A percentile compares a stretch with the other conserved stretches of the same genome.
phyloP scores from a whole-genome alignment of 2,888 invertebrate species.

The Diploptera punctata region DNA sequence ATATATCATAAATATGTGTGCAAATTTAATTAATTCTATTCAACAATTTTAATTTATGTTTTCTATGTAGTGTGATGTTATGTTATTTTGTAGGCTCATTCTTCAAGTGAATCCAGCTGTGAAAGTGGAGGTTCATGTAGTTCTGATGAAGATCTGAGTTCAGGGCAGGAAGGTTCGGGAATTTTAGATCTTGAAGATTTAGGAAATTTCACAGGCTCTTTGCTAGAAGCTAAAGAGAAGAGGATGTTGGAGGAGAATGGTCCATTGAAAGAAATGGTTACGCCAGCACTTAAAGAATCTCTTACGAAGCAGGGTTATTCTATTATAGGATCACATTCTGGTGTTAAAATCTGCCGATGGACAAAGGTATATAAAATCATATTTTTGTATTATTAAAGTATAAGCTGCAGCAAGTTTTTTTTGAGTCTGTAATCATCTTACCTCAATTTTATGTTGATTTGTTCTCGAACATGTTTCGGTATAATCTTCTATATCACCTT shows the following conservation, averaged over 20 bases:
- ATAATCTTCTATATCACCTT: no score
- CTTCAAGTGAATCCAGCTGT: constrained; percentile 20
- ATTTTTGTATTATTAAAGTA: no score
- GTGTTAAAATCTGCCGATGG: constrained; percentile 66
- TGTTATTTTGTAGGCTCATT: no score
- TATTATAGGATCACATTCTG: constrained; percentile 63
- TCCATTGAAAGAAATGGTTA: constrained; percentile 58
- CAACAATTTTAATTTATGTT: no score
- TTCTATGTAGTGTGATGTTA: no score
- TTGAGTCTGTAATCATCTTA: no score
- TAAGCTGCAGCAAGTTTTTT: no score
- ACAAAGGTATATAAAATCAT: constrained; percentile 58
- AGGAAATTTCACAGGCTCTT: constrained; percentile 26
- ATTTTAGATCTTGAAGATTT: constrained; percentile 40
- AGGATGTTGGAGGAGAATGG: neutral
- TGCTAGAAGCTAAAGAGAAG: constrained; percentile 14
- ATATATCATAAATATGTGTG: no score
- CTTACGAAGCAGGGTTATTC: constrained; percentile 65
- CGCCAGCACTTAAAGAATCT: constrained; percentile 57
- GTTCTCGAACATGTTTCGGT: no score
- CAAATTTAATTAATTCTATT: no score
- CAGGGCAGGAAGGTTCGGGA: constrained; percentile 26
- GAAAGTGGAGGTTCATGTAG: constrained; percentile 17
- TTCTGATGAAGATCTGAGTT: neutral
- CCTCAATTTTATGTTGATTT: no score